A percentile compares a stretch with the other conserved stretches of the same genome.
Conservation (phyloP, 2,888 invertebrate genomes). For the Hipparchia semele region DNA sequence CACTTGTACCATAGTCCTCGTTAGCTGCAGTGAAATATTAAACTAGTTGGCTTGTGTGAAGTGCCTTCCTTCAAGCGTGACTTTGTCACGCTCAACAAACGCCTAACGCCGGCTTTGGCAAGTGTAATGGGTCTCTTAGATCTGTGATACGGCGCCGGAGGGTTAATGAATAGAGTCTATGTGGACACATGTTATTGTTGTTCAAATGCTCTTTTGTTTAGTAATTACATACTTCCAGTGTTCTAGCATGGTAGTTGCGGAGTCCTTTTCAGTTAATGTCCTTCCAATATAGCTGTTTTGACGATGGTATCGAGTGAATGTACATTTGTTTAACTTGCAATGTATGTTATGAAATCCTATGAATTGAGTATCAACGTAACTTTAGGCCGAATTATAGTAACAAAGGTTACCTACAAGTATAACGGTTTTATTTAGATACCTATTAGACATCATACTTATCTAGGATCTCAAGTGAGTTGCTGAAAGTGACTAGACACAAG, state of each 20-base stretch:
- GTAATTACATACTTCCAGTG: slow-evolving; percentile 59
- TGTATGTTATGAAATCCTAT: no score
- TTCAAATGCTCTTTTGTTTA: slow-evolving; percentile 62
- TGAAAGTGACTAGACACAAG: no score
- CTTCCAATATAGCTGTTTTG: slow-evolving; percentile 16
- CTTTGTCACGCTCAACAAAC: slow-evolving; percentile 2
- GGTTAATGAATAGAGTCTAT: slow-evolving; percentile 76
- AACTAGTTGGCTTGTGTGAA: no score
- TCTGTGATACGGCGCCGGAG: slow-evolving; percentile 67
- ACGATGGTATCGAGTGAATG: slow-evolving; percentile 3
- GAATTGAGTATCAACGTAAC: no score
- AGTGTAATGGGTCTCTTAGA: slow-evolving; percentile 54
- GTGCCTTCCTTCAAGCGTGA: not conserved
- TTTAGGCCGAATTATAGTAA: no score
- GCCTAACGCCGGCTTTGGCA: not conserved
- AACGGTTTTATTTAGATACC: no score
- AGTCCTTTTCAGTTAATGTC: slow-evolving; percentile 7
- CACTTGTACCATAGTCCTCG: no score
- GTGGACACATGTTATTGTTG: slow-evolving; percentile 74
- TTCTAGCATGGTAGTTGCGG: slow-evolving; percentile 15
- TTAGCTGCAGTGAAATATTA: no score
- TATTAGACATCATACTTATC: no score
- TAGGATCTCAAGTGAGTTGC: no score
- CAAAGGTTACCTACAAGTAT: no score
- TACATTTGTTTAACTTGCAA: not conserved